Percentiles rank a stretch among this genome's conserved stretches.
These are phyloP conservation scores for Calliopum simillimum DNA, from an alignment of 2,888 invertebrate genomes.

Conservation along the genomic window DNA sequence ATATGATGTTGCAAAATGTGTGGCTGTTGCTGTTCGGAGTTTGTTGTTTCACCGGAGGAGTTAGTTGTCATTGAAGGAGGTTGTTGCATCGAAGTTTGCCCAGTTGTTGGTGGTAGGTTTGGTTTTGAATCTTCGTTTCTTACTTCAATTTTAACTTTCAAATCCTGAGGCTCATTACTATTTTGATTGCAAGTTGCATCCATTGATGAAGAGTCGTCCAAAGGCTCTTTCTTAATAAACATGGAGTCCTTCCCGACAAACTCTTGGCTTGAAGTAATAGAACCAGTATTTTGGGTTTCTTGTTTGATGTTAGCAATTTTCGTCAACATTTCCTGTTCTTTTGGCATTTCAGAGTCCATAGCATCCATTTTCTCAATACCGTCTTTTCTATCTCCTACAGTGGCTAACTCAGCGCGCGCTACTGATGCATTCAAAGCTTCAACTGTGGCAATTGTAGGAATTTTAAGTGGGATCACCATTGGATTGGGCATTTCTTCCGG, in stretches of 20 bases:
- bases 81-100: slow-evolving; percentile 50
- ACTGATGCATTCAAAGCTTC: slow-evolving; percentile 61
- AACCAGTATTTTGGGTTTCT: slow-evolving; percentile 54
- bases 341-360: slow-evolving; percentile 47
- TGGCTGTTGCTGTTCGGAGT: slow-evolving; percentile 38
- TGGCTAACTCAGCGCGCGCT: slow-evolving; percentile 48
- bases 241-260: slow-evolving; percentile 70
- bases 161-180: slow-evolving; percentile 76
- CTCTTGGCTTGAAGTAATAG: slow-evolving; percentile 44
- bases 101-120: slow-evolving; percentile 55
- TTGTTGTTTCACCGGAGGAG: slow-evolving; percentile 6
- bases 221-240: slow-evolving; percentile 69
- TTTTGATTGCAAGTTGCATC: slow-evolving; percentile 68
- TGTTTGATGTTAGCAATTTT: slow-evolving; percentile 67
- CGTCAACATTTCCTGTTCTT: slow-evolving; percentile 66
- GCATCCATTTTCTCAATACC: slow-evolving; percentile 55
- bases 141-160: slow-evolving; percentile 79
- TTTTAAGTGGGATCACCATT: slow-evolving; percentile 53
- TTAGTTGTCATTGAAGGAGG: slow-evolving; percentile 40
- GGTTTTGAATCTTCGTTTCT: slow-evolving; percentile 67
- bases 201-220: slow-evolving; percentile 64
- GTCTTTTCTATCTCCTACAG: slow-evolving; percentile 47
- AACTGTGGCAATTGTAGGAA: slow-evolving; percentile 59
- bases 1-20: slow-evolving; percentile 55
- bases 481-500: slow-evolving; percentile 15